A percentile compares a stretch with the other conserved stretches of the same genome.
phyloP scores from a whole-genome alignment of 2,888 invertebrate species.

The Leptopilina drosophilae region DNA sequence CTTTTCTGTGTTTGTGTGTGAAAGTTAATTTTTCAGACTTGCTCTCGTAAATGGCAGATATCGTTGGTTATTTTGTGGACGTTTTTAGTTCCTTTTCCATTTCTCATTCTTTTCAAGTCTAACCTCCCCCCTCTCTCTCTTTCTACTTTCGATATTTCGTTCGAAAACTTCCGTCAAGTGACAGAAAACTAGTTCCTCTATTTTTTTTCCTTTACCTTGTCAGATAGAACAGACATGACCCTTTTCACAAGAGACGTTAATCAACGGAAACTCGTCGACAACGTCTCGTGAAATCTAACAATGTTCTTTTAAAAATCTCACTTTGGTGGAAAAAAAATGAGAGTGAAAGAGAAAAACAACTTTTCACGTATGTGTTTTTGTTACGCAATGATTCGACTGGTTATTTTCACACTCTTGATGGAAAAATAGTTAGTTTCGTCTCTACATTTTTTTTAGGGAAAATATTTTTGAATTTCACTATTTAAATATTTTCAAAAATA shows the following conservation, averaged over 20 bases:
- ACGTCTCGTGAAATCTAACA: constrained; percentile 12
- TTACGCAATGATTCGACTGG: too few species aligned
- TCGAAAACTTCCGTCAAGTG: constrained; percentile 35
- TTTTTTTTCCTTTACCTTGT: constrained; percentile 12
- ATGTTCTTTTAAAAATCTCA: constrained; percentile 14
- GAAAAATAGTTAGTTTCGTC: too few species aligned
- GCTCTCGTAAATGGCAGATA: constrained; percentile 12
- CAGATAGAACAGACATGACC: constrained; percentile 26
- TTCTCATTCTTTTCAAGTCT: constrained; percentile 15
- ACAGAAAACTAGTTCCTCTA: constrained; percentile 20
- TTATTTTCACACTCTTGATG: too few species aligned
- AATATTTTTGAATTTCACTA: too few species aligned
- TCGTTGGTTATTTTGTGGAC: constrained; percentile 19
- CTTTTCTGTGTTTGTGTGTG: not conserved
- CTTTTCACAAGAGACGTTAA: constrained; percentile 38
- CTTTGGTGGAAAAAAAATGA: not conserved
- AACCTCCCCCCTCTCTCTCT: too few species aligned
- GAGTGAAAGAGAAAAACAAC: too few species aligned
- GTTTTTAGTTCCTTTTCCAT: constrained; percentile 25
- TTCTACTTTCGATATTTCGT: constrained; percentile 33
- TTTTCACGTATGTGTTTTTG: too few species aligned
- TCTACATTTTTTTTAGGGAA: too few species aligned
- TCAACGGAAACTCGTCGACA: constrained; percentile 39
- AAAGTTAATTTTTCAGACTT: constrained; percentile 33
- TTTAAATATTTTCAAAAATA: too few species aligned